A percentile compares a stretch with the other conserved stretches of the same genome.
These are phyloP conservation scores for Taenaris catops DNA, from an alignment of 2,888 invertebrate species.

Conservation along the genomic window DNA sequence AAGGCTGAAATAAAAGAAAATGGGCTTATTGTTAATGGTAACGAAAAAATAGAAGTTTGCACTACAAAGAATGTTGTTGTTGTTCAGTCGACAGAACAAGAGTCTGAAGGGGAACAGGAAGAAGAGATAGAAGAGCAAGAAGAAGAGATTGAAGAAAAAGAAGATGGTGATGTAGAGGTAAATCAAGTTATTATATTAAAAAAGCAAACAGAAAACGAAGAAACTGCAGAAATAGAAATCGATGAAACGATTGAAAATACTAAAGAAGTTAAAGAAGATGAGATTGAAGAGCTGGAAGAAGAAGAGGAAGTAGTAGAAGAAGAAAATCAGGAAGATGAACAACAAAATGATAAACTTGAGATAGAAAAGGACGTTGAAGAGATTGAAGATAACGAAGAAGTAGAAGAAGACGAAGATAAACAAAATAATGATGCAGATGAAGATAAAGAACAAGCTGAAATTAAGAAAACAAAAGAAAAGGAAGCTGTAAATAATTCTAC, in stretches of 20 bases:
- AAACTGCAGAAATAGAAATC: constrained; percentile 13
- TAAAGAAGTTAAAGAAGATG: constrained; percentile 19
- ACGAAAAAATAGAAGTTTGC: constrained; percentile 52
- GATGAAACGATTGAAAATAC: constrained; percentile 13
- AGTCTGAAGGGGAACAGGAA: constrained; percentile 30
- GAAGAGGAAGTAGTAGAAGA: constrained; percentile 27
- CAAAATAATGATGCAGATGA: no score
- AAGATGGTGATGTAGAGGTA: constrained; percentile 33
- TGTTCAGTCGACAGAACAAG: constrained; percentile 35
- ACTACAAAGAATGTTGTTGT: constrained; percentile 56
- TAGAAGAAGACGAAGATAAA: constrained; percentile 33
- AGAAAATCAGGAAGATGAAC: constrained; percentile 24
- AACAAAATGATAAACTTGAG: constrained; percentile 25
- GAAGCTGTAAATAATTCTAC: constrained; percentile 30
- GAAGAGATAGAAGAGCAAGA: constrained; percentile 41
- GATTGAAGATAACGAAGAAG: constrained; percentile 22
- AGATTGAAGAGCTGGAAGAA: constrained; percentile 23
- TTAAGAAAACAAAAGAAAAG: constrained; percentile 31
- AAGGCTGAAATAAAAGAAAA: constrained; percentile 33
- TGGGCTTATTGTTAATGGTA: constrained; percentile 43
- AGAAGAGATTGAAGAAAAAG: constrained; percentile 35
- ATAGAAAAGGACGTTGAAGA: constrained; percentile 27
- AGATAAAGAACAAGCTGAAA: constrained; percentile 27
- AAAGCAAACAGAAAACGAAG: constrained; percentile 19
- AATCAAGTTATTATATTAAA: constrained; percentile 25